Evolutionary conservation across 2,113 vertebrate genomes (phyloP).

Genomic region (Siniperca knerii): DNA sequence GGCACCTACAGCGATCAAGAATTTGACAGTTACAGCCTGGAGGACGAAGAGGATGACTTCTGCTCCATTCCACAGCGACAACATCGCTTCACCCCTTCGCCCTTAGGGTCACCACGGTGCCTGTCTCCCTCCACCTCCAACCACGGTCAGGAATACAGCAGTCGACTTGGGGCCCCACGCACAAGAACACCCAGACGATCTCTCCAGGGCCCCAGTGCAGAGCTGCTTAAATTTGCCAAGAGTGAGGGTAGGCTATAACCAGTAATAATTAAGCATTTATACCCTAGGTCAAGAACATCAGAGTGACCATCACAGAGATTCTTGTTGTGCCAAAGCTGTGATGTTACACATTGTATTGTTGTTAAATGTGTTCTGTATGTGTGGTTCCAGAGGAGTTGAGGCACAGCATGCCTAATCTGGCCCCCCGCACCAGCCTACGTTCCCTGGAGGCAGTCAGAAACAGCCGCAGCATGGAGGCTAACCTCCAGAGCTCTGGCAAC

Average conservation of each 20-base stretch:
- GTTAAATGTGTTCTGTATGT: conserved; percentile 65
- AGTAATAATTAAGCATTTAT: neutral
- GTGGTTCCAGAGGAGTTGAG: conserved; percentile 90
- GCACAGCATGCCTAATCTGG: conserved; percentile 94
- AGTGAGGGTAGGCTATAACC: conserved; percentile 85
- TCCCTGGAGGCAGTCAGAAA: conserved; percentile 89
- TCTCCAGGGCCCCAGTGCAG: conserved; percentile 85
- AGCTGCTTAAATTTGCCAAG: conserved; percentile 88
- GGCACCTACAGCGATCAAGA: conserved; percentile 95
- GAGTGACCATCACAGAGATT: neutral
- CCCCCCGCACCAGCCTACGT: conserved; percentile 89
- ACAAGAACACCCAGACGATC: conserved; percentile 85
- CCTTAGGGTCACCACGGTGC: conserved; percentile 90
- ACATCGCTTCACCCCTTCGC: conserved; percentile 89
- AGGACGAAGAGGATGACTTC: conserved; percentile 90
- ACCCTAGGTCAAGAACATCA: neutral
- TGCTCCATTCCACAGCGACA: conserved; percentile 81
- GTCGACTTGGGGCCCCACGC: conserved; percentile 76
- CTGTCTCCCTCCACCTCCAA: conserved; percentile 87
- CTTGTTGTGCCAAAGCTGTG: conserved; percentile 9
- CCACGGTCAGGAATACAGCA: conserved; percentile 79
- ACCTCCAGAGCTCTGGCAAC: conserved; percentile 91
- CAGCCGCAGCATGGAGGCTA: conserved; percentile 93
- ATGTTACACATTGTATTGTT: conserved; percentile 11
- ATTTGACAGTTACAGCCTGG: conserved; percentile 91